Evolutionary conservation across 2,797 vertebrate species (phyloP).

Genomic region (Spizella passerina): DNA sequence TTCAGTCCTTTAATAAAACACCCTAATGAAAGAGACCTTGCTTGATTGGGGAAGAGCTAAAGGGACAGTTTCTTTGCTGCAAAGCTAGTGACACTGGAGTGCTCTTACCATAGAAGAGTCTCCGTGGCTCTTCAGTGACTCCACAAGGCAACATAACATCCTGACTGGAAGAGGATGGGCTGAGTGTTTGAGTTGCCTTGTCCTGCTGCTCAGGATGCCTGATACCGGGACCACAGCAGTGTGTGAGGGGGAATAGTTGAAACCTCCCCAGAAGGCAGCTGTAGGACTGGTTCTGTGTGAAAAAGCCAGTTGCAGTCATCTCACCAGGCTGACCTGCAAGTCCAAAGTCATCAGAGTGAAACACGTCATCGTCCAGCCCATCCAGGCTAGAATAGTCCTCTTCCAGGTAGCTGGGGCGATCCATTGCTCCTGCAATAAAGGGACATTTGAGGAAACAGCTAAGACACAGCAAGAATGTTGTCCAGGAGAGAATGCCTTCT

Average conservation of each 20-base stretch:
- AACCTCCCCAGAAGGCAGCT: slow-evolving; percentile 78
- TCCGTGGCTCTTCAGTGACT: slow-evolving; percentile 81
- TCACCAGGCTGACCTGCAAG: slow-evolving; percentile 75
- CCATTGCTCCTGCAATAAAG: slow-evolving; percentile 77
- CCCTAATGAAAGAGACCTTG: slow-evolving; percentile 8
- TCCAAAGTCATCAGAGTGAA: slow-evolving; percentile 81
- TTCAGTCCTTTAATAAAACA: not conserved
- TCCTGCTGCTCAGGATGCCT: slow-evolving; percentile 80
- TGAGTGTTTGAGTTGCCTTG: slow-evolving; percentile 84
- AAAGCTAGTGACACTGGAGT: slow-evolving; percentile 60
- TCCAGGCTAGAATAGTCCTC: slow-evolving; percentile 73
- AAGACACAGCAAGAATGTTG: slow-evolving; percentile 8
- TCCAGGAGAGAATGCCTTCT: not conserved
- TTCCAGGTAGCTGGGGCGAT: slow-evolving; percentile 76
- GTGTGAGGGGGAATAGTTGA: slow-evolving; percentile 82
- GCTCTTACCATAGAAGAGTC: slow-evolving; percentile 85
- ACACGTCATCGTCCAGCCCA: slow-evolving; percentile 83
- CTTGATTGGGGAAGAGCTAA: not conserved
- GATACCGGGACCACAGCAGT: slow-evolving; percentile 82
- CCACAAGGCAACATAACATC: slow-evolving; percentile 85
- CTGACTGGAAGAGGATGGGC: slow-evolving; percentile 79
- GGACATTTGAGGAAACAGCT: slow-evolving; percentile 29
- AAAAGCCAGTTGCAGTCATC: slow-evolving; percentile 77
- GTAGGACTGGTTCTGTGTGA: slow-evolving; percentile 79
- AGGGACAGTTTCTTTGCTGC: slow-evolving; percentile 46